Evolutionary conservation across 2,888 invertebrate genomes (phyloP).

Genomic region (Drosophila aldrichi): DNA sequence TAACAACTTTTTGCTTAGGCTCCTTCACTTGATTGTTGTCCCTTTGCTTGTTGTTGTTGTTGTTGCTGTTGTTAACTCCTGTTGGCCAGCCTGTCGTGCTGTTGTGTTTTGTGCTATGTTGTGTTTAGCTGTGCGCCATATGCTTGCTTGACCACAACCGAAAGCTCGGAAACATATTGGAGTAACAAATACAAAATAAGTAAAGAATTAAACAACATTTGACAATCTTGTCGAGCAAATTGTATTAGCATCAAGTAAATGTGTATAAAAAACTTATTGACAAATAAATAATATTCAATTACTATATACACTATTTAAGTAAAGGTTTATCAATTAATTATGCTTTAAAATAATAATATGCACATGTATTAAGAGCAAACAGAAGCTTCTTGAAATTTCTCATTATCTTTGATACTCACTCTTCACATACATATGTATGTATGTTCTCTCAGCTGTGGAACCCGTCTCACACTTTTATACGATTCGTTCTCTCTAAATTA

Average conservation of each 20-base stretch:
- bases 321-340: too few relatives aligned
- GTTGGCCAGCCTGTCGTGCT: slow-evolving; percentile 44
- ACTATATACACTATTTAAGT: too few relatives aligned
- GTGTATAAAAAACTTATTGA: not conserved
- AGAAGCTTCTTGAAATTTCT: not conserved
- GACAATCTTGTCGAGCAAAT: slow-evolving; percentile 2
- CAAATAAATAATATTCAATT: not conserved
- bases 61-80: slow-evolving; percentile 30
- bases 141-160: slow-evolving; percentile 65
- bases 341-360: too few relatives aligned
- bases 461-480: not conserved
- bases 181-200: not conserved
- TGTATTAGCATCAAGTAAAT: not conserved
- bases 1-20: slow-evolving; percentile 69
- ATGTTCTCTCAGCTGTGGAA: not conserved
- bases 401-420: not conserved
- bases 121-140: slow-evolving; percentile 48
- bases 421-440: too few relatives aligned
- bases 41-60: slow-evolving; percentile 21
- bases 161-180: slow-evolving; percentile 16
- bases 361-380: too few relatives aligned
- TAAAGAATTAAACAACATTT: slow-evolving; percentile 2
- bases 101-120: slow-evolving; percentile 14
- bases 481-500: not conserved
- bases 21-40: slow-evolving; percentile 33